Evolutionary conservation across 53 echinoderm and acorn worm species (phyloP).

Genomic region (Apostichopus leukothele): DNA sequence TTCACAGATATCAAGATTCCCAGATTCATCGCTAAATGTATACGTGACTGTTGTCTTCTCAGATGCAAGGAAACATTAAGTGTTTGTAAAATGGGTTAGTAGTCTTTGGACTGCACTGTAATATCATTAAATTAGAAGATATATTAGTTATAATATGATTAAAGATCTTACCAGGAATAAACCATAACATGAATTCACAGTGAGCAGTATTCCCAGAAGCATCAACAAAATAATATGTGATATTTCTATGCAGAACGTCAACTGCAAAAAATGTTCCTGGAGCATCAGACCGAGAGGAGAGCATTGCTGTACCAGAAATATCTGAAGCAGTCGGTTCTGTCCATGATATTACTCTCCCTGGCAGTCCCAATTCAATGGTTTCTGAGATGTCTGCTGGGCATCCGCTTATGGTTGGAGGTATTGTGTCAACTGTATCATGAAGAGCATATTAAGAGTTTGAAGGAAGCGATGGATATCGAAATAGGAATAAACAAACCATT

Average conservation of each 20-base stretch:
- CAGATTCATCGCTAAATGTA: background rate
- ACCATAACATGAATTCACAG: no score
- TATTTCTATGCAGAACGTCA: no score
- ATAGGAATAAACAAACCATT: no score
- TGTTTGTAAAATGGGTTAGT: no score
- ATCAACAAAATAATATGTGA: no score
- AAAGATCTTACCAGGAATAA: no score
- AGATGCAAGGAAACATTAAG: background rate
- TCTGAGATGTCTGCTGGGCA: background rate
- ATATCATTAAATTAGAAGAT: no score
- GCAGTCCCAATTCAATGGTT: conserved; percentile 12
- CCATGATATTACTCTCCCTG: conserved; percentile 32
- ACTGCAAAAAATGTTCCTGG: background rate
- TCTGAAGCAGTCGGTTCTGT: conserved; percentile 59
- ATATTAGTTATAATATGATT: no score
- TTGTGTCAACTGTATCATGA: conserved; percentile 33
- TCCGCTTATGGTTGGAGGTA: background rate
- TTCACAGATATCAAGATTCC: background rate
- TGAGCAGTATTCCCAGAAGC: no score
- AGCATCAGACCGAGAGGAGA: background rate
- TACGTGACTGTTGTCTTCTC: background rate
- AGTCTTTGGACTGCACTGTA: no score
- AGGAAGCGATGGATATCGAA: no score
- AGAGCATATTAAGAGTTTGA: background rate
- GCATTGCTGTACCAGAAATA: conserved; percentile 15